Percentiles rank a stretch among this genome's conserved stretches.
These are phyloP conservation scores for Marmota monax DNA, from an alignment of 2,113 vertebrate species.

Conservation along the genomic window DNA sequence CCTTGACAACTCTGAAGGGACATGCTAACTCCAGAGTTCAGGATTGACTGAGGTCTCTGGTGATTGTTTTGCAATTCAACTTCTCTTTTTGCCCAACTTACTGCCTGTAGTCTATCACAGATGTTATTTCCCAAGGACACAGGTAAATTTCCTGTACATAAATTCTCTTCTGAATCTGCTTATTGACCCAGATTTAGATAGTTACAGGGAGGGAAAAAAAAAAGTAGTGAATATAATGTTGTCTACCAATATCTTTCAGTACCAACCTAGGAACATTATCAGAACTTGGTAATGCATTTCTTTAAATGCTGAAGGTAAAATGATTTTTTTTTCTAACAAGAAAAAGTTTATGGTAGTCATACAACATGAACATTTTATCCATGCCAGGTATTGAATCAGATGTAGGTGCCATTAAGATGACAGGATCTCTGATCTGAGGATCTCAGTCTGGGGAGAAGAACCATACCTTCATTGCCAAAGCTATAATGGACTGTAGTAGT, in stretches of 20 bases:
- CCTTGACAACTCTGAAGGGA: not conserved
- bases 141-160: not conserved
- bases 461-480: not conserved
- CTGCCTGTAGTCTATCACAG: not conserved
- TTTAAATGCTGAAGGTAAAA: not conserved
- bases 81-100: not conserved
- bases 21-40: not conserved
- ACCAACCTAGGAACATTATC: not conserved
- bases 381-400: not conserved
- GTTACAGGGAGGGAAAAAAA: not conserved
- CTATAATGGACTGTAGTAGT: not conserved
- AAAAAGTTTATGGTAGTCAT: not conserved
- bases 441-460: not conserved
- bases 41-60: not conserved
- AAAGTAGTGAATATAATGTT: not conserved
- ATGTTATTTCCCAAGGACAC: not conserved
- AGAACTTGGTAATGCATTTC: not conserved
- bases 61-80: rapidly evolving
- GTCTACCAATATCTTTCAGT: not conserved
- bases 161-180: not conserved
- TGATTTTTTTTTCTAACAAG: not conserved
- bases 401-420: not conserved
- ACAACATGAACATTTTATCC: not conserved
- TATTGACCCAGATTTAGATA: not conserved
- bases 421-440: not conserved